These are phyloP conservation scores for Troides helena DNA, from an alignment of 2,888 invertebrate species.

Conservation along the genomic window DNA sequence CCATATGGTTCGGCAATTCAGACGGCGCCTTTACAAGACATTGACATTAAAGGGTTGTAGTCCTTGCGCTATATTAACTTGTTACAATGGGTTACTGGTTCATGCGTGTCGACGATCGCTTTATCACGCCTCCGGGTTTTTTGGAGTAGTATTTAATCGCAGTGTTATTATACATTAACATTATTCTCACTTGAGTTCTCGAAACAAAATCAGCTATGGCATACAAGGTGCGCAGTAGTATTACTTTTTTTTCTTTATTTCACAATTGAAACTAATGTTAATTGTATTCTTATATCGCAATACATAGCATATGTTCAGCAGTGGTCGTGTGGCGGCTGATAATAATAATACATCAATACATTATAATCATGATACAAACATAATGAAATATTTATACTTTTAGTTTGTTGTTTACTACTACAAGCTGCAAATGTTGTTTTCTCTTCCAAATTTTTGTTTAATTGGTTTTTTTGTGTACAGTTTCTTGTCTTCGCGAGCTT, in stretches of 20 bases:
- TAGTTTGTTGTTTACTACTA: too few relatives aligned
- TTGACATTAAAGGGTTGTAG: slow-evolving; percentile 41
- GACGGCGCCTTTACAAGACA: slow-evolving; percentile 13
- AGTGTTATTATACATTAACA: slow-evolving; percentile 32
- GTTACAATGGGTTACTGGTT: slow-evolving; percentile 42
- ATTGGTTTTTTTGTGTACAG: slow-evolving; percentile 38
- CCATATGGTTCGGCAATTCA: too few relatives aligned
- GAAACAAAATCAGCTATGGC: slow-evolving; percentile 40
- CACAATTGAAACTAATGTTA: too few relatives aligned
- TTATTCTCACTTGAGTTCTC: slow-evolving; percentile 37
- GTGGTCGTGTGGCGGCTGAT: too few relatives aligned
- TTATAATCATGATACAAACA: too few relatives aligned
- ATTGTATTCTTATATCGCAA: too few relatives aligned
- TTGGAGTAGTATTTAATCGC: slow-evolving; percentile 40
- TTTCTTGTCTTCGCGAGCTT: slow-evolving; percentile 52
- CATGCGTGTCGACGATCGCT: slow-evolving; percentile 23
- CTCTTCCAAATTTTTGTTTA: background rate
- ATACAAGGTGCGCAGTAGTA: slow-evolving; percentile 41
- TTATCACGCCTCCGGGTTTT: background rate
- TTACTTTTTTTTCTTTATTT: too few relatives aligned
- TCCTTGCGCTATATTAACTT: slow-evolving; percentile 46
- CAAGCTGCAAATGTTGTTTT: too few relatives aligned
- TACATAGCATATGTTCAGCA: too few relatives aligned
- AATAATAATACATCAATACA: too few relatives aligned
- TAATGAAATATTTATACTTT: too few relatives aligned